Evolutionary conservation across 2,797 vertebrate genomes (phyloP), one percentile per base, ranked within the genome.

Genomic region (Coracias cyanogaster): DNA sequence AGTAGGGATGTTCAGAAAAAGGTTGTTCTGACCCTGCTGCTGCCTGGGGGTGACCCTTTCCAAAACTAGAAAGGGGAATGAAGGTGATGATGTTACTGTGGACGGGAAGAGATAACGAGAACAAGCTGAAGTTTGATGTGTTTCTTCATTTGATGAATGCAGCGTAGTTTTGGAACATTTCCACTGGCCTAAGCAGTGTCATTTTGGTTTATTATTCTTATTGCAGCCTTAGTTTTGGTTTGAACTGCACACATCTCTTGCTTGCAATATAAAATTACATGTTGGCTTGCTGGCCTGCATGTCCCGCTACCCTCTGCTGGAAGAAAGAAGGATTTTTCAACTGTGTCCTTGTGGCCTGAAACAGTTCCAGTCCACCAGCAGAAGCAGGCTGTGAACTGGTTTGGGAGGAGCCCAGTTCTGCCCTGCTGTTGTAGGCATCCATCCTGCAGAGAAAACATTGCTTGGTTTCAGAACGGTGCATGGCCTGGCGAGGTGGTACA

Each of bases 291-390:
- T 7, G 86, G 58, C 55, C 62, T 48, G 43, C 67, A 81, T 82
- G 39, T 41, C 92, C 71, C 89, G 46, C 66, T 84, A 86, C 94
- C 95, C 90, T 94, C 90, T 93, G 86, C 93, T 94, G 94, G 94
- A 93, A 92, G 83, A 76, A 89, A 89, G 0, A 21, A 86, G 74
- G 83, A 85, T 90, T 92, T 91, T 72, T 82, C 64, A n/a, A n/a
- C n/a, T 72, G 12, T 41, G 24, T 66, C 51, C 51, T 81, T 10
- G 17, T 55, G 43, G 45, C 86, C 62, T 11, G 0, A 9, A 87
- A 15, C 18, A 78, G 48, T 60, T n/a, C 12, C 57, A 22, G 17
- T 61, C 33, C 35, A 82, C 10, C 46, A 65, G 78, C 49, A 82
- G 70, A 39, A 84, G 39, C 0, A 0, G 28, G 17, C 57, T 65